Percentiles rank a stretch among this genome's conserved stretches.
Evolutionary conservation across 2,888 invertebrate species (phyloP).

Genomic region (Acleris sparsana): DNA sequence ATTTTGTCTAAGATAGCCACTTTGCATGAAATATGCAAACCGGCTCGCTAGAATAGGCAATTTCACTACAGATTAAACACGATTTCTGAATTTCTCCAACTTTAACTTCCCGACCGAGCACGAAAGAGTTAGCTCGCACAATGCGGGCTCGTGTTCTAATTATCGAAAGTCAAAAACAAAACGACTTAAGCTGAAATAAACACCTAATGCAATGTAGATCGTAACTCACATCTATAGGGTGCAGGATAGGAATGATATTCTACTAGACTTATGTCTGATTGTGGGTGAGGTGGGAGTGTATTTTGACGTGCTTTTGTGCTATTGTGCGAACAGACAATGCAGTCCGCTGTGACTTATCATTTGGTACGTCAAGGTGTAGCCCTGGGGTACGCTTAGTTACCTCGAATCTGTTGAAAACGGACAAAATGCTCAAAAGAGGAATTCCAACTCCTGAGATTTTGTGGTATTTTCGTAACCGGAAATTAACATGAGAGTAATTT

Average conservation of each 20-base stretch:
- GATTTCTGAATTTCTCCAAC: conserved; percentile 24
- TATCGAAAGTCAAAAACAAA: conserved; percentile 30
- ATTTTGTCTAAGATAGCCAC: too few relatives aligned
- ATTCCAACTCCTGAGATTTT: not conserved
- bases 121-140: conserved; percentile 32
- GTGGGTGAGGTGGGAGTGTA: not conserved
- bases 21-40: not conserved
- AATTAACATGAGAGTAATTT: too few relatives aligned
- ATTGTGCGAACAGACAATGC: conserved; percentile 42
- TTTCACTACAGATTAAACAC: conserved; percentile 29
- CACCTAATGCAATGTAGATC: too few relatives aligned
- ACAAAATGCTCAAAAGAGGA: not conserved
- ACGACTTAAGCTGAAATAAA: too few relatives aligned
- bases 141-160: conserved; percentile 53
- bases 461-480: too few relatives aligned
- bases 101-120: conserved; percentile 19
- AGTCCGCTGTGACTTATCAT: conserved; percentile 38
- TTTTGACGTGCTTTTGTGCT: conserved; percentile 50
- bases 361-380: conserved; percentile 28
- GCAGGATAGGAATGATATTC: too few relatives aligned
- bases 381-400: conserved; percentile 13
- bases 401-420: not conserved
- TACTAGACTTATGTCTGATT: too few relatives aligned
- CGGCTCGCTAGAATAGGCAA: conserved; percentile 4
- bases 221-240: too few relatives aligned